These are phyloP conservation scores for Frieseomelitta varia DNA, from an alignment of 1,140 invertebrate genomes.

Conservation along the genomic window DNA sequence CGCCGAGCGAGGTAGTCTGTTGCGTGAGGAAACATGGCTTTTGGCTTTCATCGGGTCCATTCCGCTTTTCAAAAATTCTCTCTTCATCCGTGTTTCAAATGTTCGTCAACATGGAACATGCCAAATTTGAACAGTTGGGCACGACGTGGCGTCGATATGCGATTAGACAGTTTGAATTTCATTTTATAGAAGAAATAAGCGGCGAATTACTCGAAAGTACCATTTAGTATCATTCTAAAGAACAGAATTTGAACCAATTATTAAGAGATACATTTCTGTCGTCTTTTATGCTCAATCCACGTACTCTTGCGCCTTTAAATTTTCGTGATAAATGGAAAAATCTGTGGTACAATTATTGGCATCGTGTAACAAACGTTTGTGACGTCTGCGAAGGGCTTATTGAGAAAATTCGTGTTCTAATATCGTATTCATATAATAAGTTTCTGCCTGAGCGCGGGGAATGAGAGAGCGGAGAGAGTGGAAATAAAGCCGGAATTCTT, in stretches of 20 bases:
- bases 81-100: too few species aligned
- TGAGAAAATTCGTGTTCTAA: neutral
- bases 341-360: neutral
- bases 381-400: neutral
- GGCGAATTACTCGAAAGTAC: neutral
- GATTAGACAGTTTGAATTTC: neutral
- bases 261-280: too few species aligned
- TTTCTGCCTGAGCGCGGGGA: neutral
- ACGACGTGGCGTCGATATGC: too few species aligned
- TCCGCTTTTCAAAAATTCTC: too few species aligned
- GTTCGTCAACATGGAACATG: neutral
- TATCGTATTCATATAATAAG: slow-evolving; percentile 6
- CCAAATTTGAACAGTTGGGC: neutral
- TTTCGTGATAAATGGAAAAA: too few species aligned
- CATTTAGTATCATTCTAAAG: neutral
- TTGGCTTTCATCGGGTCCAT: too few species aligned
- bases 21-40: too few species aligned
- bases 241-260: neutral
- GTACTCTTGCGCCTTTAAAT: too few species aligned
- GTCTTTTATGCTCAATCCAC: too few species aligned
- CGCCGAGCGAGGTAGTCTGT: too few species aligned
- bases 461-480: slow-evolving; percentile 3
- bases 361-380: neutral
- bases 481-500: slow-evolving; percentile 32
- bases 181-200: neutral